phyloP scores from a whole-genome alignment of 2,797 vertebrate genomes.

The Acipenser transmontanus region DNA sequence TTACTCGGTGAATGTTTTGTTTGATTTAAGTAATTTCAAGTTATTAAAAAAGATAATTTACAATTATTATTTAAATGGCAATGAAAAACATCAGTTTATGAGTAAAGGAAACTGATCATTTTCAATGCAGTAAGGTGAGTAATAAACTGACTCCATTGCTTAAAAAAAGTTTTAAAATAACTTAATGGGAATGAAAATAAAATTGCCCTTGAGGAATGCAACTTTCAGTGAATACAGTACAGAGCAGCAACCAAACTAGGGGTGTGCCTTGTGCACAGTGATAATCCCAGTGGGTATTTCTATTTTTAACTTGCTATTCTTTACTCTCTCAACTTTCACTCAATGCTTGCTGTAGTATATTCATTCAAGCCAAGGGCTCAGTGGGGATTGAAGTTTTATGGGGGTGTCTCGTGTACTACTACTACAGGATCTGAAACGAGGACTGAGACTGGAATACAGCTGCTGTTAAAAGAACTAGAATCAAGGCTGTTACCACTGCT shows the following conservation, averaged over 20 bases:
- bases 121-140: no score
- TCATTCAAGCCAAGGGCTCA: constrained; percentile 24
- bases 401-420: constrained; percentile 13
- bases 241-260: constrained; percentile 63
- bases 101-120: no score
- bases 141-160: no score
- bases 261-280: constrained; percentile 65
- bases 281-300: constrained; percentile 74
- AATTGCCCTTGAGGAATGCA: not conserved
- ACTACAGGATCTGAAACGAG: constrained; percentile 6
- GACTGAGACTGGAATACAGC: constrained; percentile 10
- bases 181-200: not conserved
- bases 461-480: constrained; percentile 7
- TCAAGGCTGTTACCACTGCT: constrained; percentile 15
- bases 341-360: constrained; percentile 44
- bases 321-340: constrained; percentile 57
- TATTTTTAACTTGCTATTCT: constrained; percentile 80
- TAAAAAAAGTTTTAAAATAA: constrained; percentile 1
- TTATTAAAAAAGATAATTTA: no score
- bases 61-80: no score
- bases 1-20: no score
- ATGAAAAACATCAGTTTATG: no score
- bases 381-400: constrained; percentile 8
- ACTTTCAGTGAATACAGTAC: constrained; percentile 27
- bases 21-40: no score